Conservation (phyloP, 2,888 invertebrate species). For the Drosophila engyochracea region DNA sequence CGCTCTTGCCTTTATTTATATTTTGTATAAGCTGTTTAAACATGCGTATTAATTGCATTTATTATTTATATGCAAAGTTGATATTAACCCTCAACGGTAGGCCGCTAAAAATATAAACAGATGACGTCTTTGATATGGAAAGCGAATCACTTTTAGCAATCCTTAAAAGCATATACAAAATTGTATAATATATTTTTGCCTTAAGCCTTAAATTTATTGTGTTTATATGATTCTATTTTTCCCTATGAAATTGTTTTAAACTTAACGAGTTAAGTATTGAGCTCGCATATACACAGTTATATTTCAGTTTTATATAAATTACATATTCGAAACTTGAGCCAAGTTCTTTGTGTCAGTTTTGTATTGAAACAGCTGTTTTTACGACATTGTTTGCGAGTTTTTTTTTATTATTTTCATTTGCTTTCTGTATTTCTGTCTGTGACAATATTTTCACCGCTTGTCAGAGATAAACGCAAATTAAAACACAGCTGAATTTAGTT, state of each 20-base stretch:
- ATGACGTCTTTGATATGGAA: neutral
- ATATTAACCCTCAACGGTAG: neutral
- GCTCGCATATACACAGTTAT: neutral
- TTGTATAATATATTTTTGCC: neutral
- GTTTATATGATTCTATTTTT: neutral
- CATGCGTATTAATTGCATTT: slow-evolving; percentile 15
- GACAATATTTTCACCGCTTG: slow-evolving; percentile 37
- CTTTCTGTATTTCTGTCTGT: slow-evolving; percentile 15
- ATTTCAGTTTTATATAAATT: slow-evolving; percentile 16
- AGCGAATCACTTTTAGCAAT: neutral
- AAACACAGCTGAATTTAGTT: slow-evolving; percentile 37
- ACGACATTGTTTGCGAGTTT: slow-evolving; percentile 52
- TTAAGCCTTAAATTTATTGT: neutral
- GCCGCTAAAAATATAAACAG: neutral
- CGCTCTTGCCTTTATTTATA: slow-evolving; percentile 59
- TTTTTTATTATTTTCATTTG: slow-evolving; percentile 23
- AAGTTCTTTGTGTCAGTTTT: slow-evolving; percentile 44
- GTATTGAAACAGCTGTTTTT: slow-evolving; percentile 68
- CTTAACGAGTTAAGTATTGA: slow-evolving; percentile 12
- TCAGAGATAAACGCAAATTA: slow-evolving; percentile 21
- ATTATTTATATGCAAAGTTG: slow-evolving; percentile 8
- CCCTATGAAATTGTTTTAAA: neutral
- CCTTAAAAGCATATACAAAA: neutral
- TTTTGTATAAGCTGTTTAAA: slow-evolving; percentile 51
- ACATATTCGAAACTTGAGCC: slow-evolving; percentile 17